Percentiles rank a stretch among this genome's conserved stretches.
These are phyloP conservation scores for Picus viridis DNA, from an alignment of 2,797 vertebrate species.

Conservation along the genomic window DNA sequence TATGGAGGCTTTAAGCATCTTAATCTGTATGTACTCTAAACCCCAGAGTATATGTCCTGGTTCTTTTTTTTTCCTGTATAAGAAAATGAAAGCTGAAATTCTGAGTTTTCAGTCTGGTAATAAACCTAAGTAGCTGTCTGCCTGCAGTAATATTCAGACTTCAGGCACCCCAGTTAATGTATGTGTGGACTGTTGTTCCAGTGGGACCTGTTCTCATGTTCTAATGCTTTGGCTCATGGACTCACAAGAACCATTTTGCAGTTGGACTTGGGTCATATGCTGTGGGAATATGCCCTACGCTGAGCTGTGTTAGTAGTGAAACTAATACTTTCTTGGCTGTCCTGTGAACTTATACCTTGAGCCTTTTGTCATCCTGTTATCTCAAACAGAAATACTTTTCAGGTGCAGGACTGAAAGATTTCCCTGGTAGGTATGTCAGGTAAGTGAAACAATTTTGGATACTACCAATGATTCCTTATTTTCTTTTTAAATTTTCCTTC, in stretches of 20 bases:
- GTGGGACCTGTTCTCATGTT: background rate
- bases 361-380: background rate
- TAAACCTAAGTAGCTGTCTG: background rate
- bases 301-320: background rate
- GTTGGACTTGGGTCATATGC: background rate
- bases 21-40: background rate
- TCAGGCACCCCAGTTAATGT: background rate
- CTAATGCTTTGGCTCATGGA: background rate
- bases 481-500: background rate
- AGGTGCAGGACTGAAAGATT: background rate
- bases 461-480: background rate
- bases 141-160: background rate
- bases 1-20: background rate
- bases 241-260: background rate
- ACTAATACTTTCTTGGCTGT: background rate
- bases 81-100: background rate
- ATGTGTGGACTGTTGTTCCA: background rate
- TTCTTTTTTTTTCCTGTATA: background rate
- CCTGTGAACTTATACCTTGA: background rate
- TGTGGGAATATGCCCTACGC: background rate
- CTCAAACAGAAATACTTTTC: background rate
- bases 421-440: background rate
- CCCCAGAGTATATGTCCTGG: background rate
- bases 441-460: background rate
- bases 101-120: background rate